Evolutionary conservation across 2,888 invertebrate genomes (phyloP).

Genomic region (Sphaerophoria taeniata): DNA sequence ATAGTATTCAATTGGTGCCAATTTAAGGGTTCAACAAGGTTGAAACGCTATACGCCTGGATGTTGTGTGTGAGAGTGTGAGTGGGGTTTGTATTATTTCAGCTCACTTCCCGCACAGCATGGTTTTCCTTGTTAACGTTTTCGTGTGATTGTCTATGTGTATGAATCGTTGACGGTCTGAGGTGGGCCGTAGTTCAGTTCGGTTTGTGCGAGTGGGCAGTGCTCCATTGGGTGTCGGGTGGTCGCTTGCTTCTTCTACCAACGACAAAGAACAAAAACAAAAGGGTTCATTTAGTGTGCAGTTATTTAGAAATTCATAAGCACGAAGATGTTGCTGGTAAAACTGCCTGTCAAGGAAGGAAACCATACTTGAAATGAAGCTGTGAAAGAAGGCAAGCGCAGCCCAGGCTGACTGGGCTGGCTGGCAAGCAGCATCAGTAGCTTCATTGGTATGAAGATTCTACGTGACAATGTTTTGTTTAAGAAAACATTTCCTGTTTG

Average conservation of each 20-base stretch:
- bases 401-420: background rate
- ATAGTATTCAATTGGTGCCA: constrained; percentile 61
- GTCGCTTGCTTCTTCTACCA: constrained; percentile 4
- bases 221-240: background rate
- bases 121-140: constrained; percentile 10
- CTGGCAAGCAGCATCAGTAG: constrained; percentile 2
- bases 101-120: background rate
- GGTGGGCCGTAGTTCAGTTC: constrained; percentile 5
- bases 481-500: constrained; percentile 54
- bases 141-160: constrained; percentile 19
- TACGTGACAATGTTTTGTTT: constrained; percentile 55
- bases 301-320: constrained; percentile 67
- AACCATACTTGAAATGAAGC: constrained; percentile 52
- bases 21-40: constrained; percentile 59
- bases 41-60: constrained; percentile 10
- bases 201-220: background rate
- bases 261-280: background rate
- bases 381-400: constrained; percentile 6
- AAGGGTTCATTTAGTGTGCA: constrained; percentile 61
- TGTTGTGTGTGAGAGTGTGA: background rate
- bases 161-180: background rate
- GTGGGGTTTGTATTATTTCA: background rate
- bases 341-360: constrained; percentile 17
- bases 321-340: constrained; percentile 52
- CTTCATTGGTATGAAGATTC: constrained; percentile 17